These are phyloP conservation scores for Oncorhynchus gorbuscha DNA, from an alignment of 2,113 vertebrate genomes.

Conservation along the genomic window DNA sequence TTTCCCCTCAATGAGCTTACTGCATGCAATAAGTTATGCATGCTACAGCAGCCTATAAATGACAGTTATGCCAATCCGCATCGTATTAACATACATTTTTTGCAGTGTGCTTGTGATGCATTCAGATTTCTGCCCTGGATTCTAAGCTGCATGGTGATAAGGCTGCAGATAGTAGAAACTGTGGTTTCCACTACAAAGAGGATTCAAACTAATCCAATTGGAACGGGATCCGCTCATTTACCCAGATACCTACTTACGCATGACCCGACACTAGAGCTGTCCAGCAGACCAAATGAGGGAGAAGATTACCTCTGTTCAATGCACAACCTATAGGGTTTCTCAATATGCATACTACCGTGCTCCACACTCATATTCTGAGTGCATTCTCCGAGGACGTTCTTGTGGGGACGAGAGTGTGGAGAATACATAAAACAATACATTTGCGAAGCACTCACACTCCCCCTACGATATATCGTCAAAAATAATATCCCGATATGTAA, in stretches of 20 bases:
- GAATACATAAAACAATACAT: too few species aligned
- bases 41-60: background rate
- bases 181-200: slow-evolving; percentile 64
- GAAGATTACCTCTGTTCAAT: background rate
- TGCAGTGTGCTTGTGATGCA: background rate
- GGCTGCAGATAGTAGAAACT: slow-evolving; percentile 49
- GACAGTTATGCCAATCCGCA: background rate
- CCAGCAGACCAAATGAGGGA: background rate
- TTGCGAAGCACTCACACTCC: too few species aligned
- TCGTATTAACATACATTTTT: background rate
- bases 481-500: too few species aligned
- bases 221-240: slow-evolving; percentile 52
- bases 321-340: background rate
- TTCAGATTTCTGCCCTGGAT: background rate
- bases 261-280: slow-evolving; percentile 16
- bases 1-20: background rate
- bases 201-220: slow-evolving; percentile 72
- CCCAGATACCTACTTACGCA: slow-evolving; percentile 49
- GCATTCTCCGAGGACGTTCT: too few species aligned
- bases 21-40: background rate
- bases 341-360: too few species aligned
- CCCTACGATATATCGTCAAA: too few species aligned
- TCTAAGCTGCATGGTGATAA: slow-evolving; percentile 17
- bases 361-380: too few species aligned
- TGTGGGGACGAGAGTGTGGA: too few species aligned